Conservation (phyloP, 1,140 invertebrate species). For the Xylocopa sonorina region DNA sequence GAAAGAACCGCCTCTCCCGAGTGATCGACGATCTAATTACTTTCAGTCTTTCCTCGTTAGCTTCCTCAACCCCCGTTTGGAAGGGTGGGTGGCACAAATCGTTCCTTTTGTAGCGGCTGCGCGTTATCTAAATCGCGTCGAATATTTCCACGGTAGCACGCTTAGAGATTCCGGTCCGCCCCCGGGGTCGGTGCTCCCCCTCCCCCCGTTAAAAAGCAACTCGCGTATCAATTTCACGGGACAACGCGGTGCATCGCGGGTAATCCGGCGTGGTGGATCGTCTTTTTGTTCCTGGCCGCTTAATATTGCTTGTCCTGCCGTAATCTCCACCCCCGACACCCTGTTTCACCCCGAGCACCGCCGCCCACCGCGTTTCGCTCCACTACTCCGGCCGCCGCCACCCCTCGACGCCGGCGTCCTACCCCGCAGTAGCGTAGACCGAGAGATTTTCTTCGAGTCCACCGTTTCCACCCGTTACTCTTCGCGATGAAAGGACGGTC, state of each 20-base stretch:
- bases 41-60: conserved; percentile 66
- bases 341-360: conserved; percentile 51
- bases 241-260: conserved; percentile 72
- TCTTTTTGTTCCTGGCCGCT: conserved; percentile 78
- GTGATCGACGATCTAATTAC: conserved; percentile 69
- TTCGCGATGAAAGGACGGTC: neutral
- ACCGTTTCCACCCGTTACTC: neutral
- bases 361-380: conserved; percentile 50
- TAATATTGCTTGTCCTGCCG: conserved; percentile 77
- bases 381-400: conserved; percentile 45
- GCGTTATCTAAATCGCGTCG: conserved; percentile 69
- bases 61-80: neutral
- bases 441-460: conserved; percentile 36
- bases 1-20: conserved; percentile 28
- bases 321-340: conserved; percentile 73
- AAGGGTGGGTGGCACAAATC: conserved; percentile 56
- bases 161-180: conserved; percentile 25
- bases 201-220: conserved; percentile 71
- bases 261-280: conserved; percentile 77
- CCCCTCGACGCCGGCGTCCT: no score
- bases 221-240: conserved; percentile 81
- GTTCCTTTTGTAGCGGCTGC: conserved; percentile 56
- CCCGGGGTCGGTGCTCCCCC: conserved; percentile 42
- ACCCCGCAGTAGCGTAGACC: conserved; percentile 49
- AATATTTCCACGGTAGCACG: conserved; percentile 62